Percentiles rank a stretch among this genome's conserved stretches.
Evolutionary conservation across 2,797 vertebrate species (phyloP).

Genomic region (Clarias pachynema): DNA sequence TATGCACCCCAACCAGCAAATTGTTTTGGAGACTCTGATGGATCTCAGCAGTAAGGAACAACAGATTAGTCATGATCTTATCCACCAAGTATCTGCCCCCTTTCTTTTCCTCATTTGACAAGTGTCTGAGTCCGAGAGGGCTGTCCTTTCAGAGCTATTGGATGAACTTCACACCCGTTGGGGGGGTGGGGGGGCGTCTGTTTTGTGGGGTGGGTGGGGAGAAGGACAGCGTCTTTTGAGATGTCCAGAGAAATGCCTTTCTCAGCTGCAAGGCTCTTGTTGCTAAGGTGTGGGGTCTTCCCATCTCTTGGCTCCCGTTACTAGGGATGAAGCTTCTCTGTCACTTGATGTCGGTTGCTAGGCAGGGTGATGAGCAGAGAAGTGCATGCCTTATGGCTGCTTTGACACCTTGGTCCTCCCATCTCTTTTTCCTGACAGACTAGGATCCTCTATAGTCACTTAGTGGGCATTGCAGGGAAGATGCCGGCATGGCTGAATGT

Average conservation of each 20-base stretch:
- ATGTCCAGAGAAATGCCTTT: slow-evolving; percentile 65
- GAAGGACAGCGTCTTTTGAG: slow-evolving; percentile 64
- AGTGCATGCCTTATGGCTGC: slow-evolving; percentile 68
- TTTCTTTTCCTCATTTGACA: slow-evolving; percentile 77
- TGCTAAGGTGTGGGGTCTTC: slow-evolving; percentile 58
- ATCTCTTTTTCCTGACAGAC: slow-evolving; percentile 68
- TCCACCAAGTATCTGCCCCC: slow-evolving; percentile 76
- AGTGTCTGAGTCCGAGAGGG: slow-evolving; percentile 76
- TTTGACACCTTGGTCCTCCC: slow-evolving; percentile 73
- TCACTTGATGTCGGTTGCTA: slow-evolving; percentile 72
- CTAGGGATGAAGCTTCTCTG: slow-evolving; percentile 59
- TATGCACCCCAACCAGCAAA: slow-evolving; percentile 62
- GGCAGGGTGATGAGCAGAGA: slow-evolving; percentile 64
- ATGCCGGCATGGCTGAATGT: slow-evolving; percentile 40
- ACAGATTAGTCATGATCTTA: slow-evolving; percentile 85
- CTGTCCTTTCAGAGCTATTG: slow-evolving; percentile 70
- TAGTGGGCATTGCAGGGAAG: slow-evolving; percentile 44
- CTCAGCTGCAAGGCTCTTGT: slow-evolving; percentile 51
- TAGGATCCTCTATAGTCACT: slow-evolving; percentile 47
- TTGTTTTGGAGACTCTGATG: slow-evolving; percentile 76
- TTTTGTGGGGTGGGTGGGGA: slow-evolving; percentile 32
- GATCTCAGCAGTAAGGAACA: slow-evolving; percentile 74
- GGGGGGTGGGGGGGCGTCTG: slow-evolving; percentile 66
- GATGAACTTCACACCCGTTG: slow-evolving; percentile 77
- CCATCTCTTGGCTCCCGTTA: slow-evolving; percentile 60